Evolutionary conservation across 2,888 invertebrate species (phyloP).

Genomic region (Nyleta sp.): DNA sequence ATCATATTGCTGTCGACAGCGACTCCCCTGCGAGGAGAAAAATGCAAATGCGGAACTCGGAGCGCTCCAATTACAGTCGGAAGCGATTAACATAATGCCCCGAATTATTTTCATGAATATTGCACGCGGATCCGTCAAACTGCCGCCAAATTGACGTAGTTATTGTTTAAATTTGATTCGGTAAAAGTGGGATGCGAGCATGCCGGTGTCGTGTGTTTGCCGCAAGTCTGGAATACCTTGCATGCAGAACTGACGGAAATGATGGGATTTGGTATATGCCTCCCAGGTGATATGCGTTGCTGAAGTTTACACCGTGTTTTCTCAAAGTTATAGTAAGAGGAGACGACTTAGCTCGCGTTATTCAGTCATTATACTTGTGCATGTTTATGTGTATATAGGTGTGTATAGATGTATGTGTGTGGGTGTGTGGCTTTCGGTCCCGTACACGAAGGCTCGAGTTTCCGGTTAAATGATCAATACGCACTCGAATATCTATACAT

Average conservation of each 20-base stretch:
- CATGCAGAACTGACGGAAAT: slow-evolving; percentile 55
- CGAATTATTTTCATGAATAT: slow-evolving; percentile 14
- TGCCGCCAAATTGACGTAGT: slow-evolving; percentile 22
- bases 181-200: slow-evolving; percentile 26
- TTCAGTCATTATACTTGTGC: slow-evolving; percentile 34
- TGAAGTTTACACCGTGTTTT: slow-evolving; percentile 60
- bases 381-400: slow-evolving; percentile 19
- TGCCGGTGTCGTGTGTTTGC: slow-evolving; percentile 39
- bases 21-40: neutral
- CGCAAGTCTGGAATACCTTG: slow-evolving; percentile 44
- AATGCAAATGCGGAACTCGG: slow-evolving; percentile 8
- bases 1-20: slow-evolving; percentile 10
- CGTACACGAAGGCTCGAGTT: slow-evolving; percentile 34
- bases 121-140: slow-evolving; percentile 8
- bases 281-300: slow-evolving; percentile 55
- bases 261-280: slow-evolving; percentile 58
- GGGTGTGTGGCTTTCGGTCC: slow-evolving; percentile 1
- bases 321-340: slow-evolving; percentile 44
- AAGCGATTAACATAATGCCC: slow-evolving; percentile 13
- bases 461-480: slow-evolving; percentile 59
- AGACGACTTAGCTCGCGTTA: slow-evolving; percentile 38
- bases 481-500: slow-evolving; percentile 25
- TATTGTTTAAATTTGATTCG: slow-evolving; percentile 37
- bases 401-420: neutral
- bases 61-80: slow-evolving; percentile 18